These are phyloP conservation scores for Drosophila carrolli DNA, from an alignment of 1,140 invertebrate genomes.

Conservation along the genomic window DNA sequence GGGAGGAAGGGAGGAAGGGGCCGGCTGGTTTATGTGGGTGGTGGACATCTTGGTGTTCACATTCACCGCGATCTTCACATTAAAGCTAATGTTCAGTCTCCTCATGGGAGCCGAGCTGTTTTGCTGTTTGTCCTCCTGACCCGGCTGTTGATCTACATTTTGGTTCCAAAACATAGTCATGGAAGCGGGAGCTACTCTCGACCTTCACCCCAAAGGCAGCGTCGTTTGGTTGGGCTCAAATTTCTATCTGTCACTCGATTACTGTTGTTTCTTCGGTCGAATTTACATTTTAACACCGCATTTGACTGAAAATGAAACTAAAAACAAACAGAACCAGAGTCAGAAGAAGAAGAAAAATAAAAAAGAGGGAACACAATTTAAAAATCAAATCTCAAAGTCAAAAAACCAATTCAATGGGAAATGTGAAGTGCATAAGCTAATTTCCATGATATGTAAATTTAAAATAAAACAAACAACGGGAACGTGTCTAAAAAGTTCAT, in stretches of 20 bases:
- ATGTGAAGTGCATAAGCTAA: slow-evolving; percentile 47
- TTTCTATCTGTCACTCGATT: slow-evolving; percentile 44
- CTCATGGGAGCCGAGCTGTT: slow-evolving; percentile 4
- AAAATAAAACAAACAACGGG: slow-evolving; percentile 7
- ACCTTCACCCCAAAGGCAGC: slow-evolving; percentile 34
- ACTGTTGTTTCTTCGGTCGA: slow-evolving; percentile 19
- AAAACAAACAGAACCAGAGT: slow-evolving; percentile 19
- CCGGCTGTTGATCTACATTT: slow-evolving; percentile 48
- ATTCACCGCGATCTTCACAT: slow-evolving; percentile 76
- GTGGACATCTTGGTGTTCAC: slow-evolving; percentile 65
- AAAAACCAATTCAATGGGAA: slow-evolving; percentile 28
- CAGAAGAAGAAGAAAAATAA: background rate
- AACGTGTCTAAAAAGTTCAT: background rate
- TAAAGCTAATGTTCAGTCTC: slow-evolving; percentile 68
- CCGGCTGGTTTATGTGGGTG: slow-evolving; percentile 39
- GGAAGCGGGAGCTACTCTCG: slow-evolving; percentile 4
- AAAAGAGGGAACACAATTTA: background rate
- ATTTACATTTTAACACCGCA: slow-evolving; percentile 68
- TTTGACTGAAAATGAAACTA: slow-evolving; percentile 42
- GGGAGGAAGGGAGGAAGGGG: background rate
- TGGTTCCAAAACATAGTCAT: slow-evolving; percentile 70
- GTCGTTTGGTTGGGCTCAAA: slow-evolving; percentile 13
- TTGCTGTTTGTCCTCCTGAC: slow-evolving; percentile 13
- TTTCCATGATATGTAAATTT: slow-evolving; percentile 57
- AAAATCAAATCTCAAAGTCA: slow-evolving; percentile 21